Percentiles rank a stretch among this genome's conserved stretches.
Conservation (phyloP, 35 echinoderm and acorn worm species). For the Heliocidaris tuberculata region DNA sequence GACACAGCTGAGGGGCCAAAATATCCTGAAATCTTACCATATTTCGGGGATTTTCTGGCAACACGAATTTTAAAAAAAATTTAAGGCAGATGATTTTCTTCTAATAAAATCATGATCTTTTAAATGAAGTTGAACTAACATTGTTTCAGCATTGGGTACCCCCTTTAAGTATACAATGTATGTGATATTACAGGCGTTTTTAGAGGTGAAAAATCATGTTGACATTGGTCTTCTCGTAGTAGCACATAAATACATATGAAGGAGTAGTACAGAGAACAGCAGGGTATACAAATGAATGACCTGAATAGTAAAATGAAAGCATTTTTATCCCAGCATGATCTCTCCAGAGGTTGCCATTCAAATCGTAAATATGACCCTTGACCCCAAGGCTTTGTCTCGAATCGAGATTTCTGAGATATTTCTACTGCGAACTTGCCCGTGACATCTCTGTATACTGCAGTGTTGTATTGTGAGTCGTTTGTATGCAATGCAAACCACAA, state of each 20-base stretch:
- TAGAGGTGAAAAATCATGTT: background rate
- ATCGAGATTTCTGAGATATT: background rate
- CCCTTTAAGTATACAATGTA: too few species aligned
- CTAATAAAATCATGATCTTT: too few species aligned
- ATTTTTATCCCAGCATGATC: background rate
- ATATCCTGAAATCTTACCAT: too few species aligned
- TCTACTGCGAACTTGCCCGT: background rate
- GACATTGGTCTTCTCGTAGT: background rate
- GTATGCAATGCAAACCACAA: background rate
- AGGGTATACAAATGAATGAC: background rate
- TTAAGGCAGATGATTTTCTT: too few species aligned
- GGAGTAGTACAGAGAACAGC: background rate
- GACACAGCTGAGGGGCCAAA: too few species aligned
- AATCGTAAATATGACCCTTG: constrained; percentile 10
- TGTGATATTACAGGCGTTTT: background rate
- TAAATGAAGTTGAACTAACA: too few species aligned
- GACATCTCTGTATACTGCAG: background rate
- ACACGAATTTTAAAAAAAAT: too few species aligned
- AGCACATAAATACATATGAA: background rate
- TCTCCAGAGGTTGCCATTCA: background rate
- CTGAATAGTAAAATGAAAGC: background rate
- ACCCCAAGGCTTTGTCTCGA: background rate
- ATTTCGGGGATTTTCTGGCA: too few species aligned
- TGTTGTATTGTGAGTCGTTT: background rate
- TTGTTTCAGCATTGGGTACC: too few species aligned